Evolutionary conservation across 2,113 vertebrate species (phyloP), one percentile per base, ranked within the genome.

Genomic region (Cariama cristata): DNA sequence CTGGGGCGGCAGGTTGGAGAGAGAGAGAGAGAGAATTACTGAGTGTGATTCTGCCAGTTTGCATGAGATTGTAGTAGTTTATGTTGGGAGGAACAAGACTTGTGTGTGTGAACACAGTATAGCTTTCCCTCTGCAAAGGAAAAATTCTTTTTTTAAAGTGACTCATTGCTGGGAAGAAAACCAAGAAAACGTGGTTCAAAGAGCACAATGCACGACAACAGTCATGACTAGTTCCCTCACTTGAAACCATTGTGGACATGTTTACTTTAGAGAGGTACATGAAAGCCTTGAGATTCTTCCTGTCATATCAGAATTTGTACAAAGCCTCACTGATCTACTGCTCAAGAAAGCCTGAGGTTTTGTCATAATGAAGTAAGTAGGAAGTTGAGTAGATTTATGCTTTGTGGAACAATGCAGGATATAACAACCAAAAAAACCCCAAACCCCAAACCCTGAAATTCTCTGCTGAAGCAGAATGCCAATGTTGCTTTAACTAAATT

Each of bases 311-410:
- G 62, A 88, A 93, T 14, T 13, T 45, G 50, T 73, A 68, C 19
- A 49, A 74, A 93, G 11, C 14, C 26, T 90, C 38, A 30, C 64
- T 93, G 69, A 88, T 62, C 33, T 91, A n/a, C 76, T 82, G 58
- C 69, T 93, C 32, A 49, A 63, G 49, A 69, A 81, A 62, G 45
- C 84, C 74, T 62, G 13, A 21, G 68, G 58, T 49, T 81, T 89
- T 53, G 60, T 79, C 21, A 8, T 85, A 79, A 50, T 35, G 23
- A 81, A 81, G 44, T 56, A 89, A 83, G 35, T 77, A 87, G 30
- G 77, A 94, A 96, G 30, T 6, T 58, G 40, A 90, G 85, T 53
- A 84, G 40, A 88, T 86, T 62, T 64, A 79, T 72, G n/a, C 21
- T 89, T 90, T 82, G 52, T 76, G 75, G 66, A 91, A 82, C 68